Evolutionary conservation across 1,140 invertebrate species (phyloP), one percentile per base, ranked within the genome.

Genomic region (Polyergus mexicanus): DNA sequence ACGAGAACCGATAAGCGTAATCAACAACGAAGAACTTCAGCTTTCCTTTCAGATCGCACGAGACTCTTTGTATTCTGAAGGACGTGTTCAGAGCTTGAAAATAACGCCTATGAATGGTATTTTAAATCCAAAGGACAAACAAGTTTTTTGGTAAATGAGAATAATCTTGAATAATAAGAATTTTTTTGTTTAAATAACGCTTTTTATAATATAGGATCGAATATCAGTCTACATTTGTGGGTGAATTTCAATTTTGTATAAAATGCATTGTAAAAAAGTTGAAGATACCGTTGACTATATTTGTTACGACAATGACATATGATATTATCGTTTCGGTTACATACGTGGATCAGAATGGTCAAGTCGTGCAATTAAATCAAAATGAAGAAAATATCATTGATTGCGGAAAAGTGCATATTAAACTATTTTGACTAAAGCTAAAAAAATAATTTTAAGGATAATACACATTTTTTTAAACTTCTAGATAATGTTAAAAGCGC

Each of bases 231-330:
- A 89, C 81, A 8, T 77, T 88, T 44, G 65, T 92, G 19, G 95
- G 94, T 16, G 88, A 94, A 58, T 88, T 89, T 22, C 88, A 86
- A 63, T 95, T 95, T 86, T 86, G 86, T 38, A 28, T 95, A 32
- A 92, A 93, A 80, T 95, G 94, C 86, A 41, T 72, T 1, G 80
- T 96, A 5, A 93, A 95, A 74, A 93, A 91, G 86, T 89, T 94
- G 83, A 93, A 89, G 84, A 89, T 92, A 62, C 94, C 94, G 1
- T 77, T 96, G 6, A 85, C 66, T 3, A 66, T 94, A 56, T 87
- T 86, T 35, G 87, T 96, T 8, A 89, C 81, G 4, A 89, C 92
- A 3, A 91, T 68, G 56, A 93, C 93, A 56, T 92, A 91, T 54
- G 85, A 93, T 69, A 88, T 95, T 44, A 47, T 80, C 7, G 71